Conservation (phyloP, 2,888 invertebrate species). For the Aphrophora alni region DNA sequence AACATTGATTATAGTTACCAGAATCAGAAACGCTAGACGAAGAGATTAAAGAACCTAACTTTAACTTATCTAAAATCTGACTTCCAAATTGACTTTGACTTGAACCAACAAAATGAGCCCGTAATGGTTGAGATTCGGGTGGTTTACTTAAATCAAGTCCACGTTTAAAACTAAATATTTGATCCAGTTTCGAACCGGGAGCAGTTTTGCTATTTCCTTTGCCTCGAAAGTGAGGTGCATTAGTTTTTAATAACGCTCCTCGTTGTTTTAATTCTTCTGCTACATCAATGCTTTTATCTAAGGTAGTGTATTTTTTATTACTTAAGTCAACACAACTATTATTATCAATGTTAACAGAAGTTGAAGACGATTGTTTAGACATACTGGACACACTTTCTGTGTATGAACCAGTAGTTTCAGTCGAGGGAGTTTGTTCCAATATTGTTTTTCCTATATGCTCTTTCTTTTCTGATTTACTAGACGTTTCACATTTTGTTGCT, state of each 20-base stretch:
- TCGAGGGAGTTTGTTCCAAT: neutral
- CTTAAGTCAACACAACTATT: conserved; percentile 13
- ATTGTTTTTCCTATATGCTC: neutral
- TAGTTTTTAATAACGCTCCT: conserved; percentile 32
- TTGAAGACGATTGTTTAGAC: neutral
- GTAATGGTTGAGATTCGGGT: conserved; percentile 17
- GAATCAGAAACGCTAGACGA: neutral
- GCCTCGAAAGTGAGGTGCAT: conserved; percentile 15
- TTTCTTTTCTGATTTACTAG: neutral
- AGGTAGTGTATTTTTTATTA: neutral
- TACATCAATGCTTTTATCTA: conserved; percentile 8
- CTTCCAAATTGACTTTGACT: conserved; percentile 19
- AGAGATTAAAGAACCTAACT: neutral
- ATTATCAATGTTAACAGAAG: neutral
- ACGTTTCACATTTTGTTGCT: neutral
- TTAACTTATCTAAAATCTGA: neutral
- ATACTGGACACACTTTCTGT: neutral
- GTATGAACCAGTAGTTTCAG: neutral
- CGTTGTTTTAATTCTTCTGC: conserved; percentile 35
- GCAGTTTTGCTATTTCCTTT: conserved; percentile 27
- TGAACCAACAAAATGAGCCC: conserved; percentile 24
- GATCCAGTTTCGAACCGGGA: conserved; percentile 46
- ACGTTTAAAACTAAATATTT: conserved; percentile 47
- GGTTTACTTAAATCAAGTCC: conserved; percentile 22
- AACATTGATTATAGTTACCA: conserved; percentile 25